Conservation (phyloP, 1,140 invertebrate species). For the Ditylenchus dipsaci region DNA sequence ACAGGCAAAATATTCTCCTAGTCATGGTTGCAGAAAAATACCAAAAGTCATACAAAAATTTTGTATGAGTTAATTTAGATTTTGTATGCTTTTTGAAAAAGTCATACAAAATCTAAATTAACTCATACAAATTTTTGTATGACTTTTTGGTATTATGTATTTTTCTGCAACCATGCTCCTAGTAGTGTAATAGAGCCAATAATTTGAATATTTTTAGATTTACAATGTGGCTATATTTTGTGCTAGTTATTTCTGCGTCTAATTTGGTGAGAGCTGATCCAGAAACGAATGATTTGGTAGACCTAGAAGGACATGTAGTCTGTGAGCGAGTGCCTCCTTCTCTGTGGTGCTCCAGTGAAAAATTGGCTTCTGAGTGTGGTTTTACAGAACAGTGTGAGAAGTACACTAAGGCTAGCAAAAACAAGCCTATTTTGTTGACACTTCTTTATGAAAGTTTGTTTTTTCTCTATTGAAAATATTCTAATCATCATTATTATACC, state of each 20-base stretch:
- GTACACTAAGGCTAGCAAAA: slow-evolving; percentile 1
- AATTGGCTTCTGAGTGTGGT: slow-evolving; percentile 9
- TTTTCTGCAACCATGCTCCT: too few relatives aligned
- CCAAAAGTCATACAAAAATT: too few relatives aligned
- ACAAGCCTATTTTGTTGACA: slow-evolving; percentile 5
- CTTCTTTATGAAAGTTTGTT: slow-evolving; percentile 11
- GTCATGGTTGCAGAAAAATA: too few relatives aligned
- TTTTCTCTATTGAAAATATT: background rate
- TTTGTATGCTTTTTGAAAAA: too few relatives aligned
- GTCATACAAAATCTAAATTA: too few relatives aligned
- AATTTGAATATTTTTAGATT: too few relatives aligned
- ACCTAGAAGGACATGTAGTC: background rate
- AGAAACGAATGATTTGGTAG: background rate
- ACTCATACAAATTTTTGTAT: too few relatives aligned
- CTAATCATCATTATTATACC: background rate
- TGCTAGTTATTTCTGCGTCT: background rate
- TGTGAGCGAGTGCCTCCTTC: slow-evolving; percentile 5
- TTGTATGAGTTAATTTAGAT: too few relatives aligned
- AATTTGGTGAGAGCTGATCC: background rate
- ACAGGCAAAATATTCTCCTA: too few relatives aligned
- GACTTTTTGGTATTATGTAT: too few relatives aligned
- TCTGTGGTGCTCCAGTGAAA: slow-evolving; percentile 7
- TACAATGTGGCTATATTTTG: too few relatives aligned
- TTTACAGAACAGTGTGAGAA: slow-evolving; percentile 3
- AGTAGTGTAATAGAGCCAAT: too few relatives aligned